Evolutionary conservation across 1,140 invertebrate genomes (phyloP).

Genomic region (Drosophila sulfurigaster): DNA sequence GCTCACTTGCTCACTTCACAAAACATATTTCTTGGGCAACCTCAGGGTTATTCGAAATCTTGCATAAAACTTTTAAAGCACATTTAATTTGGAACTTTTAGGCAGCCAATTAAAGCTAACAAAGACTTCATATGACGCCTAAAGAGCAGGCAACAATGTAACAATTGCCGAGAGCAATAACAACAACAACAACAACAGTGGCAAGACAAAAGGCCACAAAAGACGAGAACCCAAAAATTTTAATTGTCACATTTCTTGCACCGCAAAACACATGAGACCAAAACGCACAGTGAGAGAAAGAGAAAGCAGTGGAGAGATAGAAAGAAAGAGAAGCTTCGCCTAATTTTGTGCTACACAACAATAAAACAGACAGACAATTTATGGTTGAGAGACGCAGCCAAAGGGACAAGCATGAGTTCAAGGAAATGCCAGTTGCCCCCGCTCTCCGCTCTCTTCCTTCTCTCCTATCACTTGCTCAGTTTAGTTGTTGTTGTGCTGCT

Average conservation of each 20-base stretch:
- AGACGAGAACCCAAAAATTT: slow-evolving; percentile 38
- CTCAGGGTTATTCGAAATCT: background rate
- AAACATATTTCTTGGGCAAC: background rate
- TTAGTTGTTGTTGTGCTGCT: background rate
- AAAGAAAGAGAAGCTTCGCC: slow-evolving; percentile 1
- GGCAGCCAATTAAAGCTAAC: slow-evolving; percentile 16
- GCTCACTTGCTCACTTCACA: background rate
- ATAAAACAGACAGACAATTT: slow-evolving; percentile 43
- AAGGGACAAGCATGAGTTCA: slow-evolving; percentile 12
- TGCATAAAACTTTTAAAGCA: background rate
- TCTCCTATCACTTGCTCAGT: background rate
- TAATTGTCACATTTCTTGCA: slow-evolving; percentile 64
- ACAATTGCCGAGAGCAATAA: slow-evolving; percentile 8
- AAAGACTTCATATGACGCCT: slow-evolving; percentile 3
- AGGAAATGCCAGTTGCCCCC: slow-evolving; percentile 22
- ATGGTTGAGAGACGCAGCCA: slow-evolving; percentile 8
- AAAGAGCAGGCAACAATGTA: slow-evolving; percentile 9
- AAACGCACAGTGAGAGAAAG: background rate
- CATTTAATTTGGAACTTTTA: slow-evolving; percentile 13
- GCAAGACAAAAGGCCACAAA: slow-evolving; percentile 4
- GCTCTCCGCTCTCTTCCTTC: background rate
- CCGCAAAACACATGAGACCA: slow-evolving; percentile 56
- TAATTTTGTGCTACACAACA: slow-evolving; percentile 49
- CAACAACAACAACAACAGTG: background rate
- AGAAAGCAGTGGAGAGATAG: background rate